Percentiles rank a stretch among this genome's conserved stretches.
phyloP scores from a whole-genome alignment of 1,140 invertebrate species.

The Danaus melanippus region DNA sequence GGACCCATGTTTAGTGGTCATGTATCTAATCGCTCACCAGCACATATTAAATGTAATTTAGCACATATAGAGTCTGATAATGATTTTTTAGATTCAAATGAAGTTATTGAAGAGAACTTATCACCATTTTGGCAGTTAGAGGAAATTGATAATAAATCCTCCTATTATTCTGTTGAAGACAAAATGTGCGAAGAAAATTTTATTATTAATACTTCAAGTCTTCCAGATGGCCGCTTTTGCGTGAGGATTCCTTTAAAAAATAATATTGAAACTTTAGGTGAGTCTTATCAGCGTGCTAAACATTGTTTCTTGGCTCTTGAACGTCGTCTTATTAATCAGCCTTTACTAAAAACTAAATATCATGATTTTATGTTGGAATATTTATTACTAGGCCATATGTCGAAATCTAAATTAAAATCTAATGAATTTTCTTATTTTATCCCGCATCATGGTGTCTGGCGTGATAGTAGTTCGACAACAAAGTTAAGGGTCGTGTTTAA shows the following conservation, averaged over 20 bases:
- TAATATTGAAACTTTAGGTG: constrained; percentile 13
- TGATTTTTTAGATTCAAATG: constrained; percentile 8
- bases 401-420: constrained; percentile 5
- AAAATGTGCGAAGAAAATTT: constrained; percentile 23
- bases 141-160: constrained; percentile 3
- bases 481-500: too few species aligned
- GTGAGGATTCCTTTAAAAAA: constrained; percentile 25
- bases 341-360: constrained; percentile 12
- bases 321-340: constrained; percentile 4
- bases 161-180: constrained; percentile 15
- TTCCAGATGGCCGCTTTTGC: constrained; percentile 18
- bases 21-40: constrained; percentile 6
- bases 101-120: constrained; percentile 4
- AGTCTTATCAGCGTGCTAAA: constrained; percentile 15
- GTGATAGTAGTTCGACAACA: too few species aligned
- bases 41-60: constrained; percentile 20
- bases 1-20: constrained; percentile 20
- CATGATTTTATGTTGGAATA: constrained; percentile 28
- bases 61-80: constrained; percentile 5
- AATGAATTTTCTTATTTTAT: constrained; percentile 11
- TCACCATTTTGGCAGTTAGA: constrained; percentile 16
- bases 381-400: constrained; percentile 23
- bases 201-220: constrained; percentile 18
- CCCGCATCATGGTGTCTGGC: constrained; percentile 13
- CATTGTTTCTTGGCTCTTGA: constrained; percentile 17